Evolutionary conservation across 2,888 invertebrate genomes (phyloP), one percentile per base, ranked within the genome.

Genomic region (Melanostoma mellinum): DNA sequence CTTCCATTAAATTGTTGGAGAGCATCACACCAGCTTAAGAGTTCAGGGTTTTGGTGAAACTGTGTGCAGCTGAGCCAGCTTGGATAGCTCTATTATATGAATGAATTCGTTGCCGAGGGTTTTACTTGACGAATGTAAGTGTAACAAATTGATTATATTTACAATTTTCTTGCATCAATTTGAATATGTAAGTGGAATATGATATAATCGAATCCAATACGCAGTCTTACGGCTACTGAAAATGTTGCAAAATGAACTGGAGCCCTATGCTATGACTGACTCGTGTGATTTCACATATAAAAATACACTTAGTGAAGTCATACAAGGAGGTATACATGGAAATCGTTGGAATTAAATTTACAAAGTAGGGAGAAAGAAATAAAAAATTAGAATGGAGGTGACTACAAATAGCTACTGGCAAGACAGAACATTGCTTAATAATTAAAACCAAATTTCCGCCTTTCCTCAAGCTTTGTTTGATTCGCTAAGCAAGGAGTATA

Each of bases 1-100:
- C 84, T 79, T 71, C 79, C 74, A 74, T 74, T 63, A 82, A 84
- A 78, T 78, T 78, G 58, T 44, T 8, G n/a, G 42, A 74, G 38
- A 55, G 35, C 44, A 52, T 33, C 38, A 32, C 55, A 65, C n/a
- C 5, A 52, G 56, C 56, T 53, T 58, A 46, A 10, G 52, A 40
- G 67, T 76, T 69, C 53, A 72, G 60, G 63, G 65, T 65, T 65
- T 60, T 10, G n/a, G 44, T 10, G 9, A 44, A 67, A 10, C 48
- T 42, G 2, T 4, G 33, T 55, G 61, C 69, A 65, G 53, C 73
- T 52, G 61, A 56, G 65, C 10, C 40, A 48, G 9, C 9, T 50
- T 38, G 35, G 46, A 50, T 9, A 68, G 46, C 46, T 20, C 20
- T 46, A 68, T 63, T 80, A 52, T 72, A 53, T 71, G 55, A 72